Evolutionary conservation across 1,140 invertebrate species (phyloP).

Genomic region (Atopsyche davidsoni): DNA sequence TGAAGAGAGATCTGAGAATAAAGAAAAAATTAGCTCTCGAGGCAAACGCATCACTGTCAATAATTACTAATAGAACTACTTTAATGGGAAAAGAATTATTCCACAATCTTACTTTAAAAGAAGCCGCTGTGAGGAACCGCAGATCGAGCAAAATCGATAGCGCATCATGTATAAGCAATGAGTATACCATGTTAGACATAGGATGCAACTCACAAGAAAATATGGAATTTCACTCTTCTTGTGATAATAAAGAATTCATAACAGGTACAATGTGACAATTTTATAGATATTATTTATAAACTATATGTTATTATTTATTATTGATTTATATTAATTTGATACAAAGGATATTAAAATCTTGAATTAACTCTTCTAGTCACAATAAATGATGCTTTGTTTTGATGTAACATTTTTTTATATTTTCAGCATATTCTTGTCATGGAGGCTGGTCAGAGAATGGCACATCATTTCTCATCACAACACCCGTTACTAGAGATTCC

Average conservation of each 20-base stretch:
- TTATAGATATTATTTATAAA: too few relatives aligned
- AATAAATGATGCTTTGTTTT: slow-evolving; percentile 4
- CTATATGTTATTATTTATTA: not conserved
- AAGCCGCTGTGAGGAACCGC: slow-evolving; percentile 34
- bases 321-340: not conserved
- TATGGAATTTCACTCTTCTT: slow-evolving; percentile 70
- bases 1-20: slow-evolving; percentile 26
- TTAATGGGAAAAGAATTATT: too few relatives aligned
- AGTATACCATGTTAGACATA: slow-evolving; percentile 59
- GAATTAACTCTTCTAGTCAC: not conserved
- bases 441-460: slow-evolving; percentile 71
- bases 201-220: slow-evolving; percentile 65
- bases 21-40: slow-evolving; percentile 12
- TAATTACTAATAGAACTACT: too few relatives aligned
- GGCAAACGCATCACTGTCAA: slow-evolving; percentile 7
- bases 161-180: slow-evolving; percentile 35
- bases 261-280: slow-evolving; percentile 44
- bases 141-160: slow-evolving; percentile 36
- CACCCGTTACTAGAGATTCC: slow-evolving; percentile 55
- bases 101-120: not conserved
- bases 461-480: slow-evolving; percentile 68
- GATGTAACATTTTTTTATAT: slow-evolving; percentile 15
- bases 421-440: slow-evolving; percentile 72
- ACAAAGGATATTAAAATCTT: not conserved
- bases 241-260: slow-evolving; percentile 55